phyloP scores from a whole-genome alignment of 2,113 vertebrate species.

The Syngnathoides biaculeatus region DNA sequence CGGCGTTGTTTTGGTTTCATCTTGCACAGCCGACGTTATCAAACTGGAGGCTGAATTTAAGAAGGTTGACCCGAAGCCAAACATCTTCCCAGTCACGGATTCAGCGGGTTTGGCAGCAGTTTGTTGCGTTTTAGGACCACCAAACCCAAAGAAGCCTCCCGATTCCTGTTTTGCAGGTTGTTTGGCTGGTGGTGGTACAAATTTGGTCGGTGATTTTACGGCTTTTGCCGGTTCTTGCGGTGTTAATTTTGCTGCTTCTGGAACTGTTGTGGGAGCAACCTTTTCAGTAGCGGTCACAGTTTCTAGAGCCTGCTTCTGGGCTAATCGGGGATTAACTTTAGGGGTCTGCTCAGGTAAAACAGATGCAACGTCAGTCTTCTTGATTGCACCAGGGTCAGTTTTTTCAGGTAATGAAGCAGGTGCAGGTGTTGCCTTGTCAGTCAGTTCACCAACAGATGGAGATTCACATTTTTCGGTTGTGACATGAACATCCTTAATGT shows the following conservation, averaged over 20 bases:
- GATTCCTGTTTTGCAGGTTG: constrained; percentile 71
- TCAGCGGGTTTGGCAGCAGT: constrained; percentile 51
- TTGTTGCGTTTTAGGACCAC: constrained; percentile 61
- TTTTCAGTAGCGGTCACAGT: constrained; percentile 39
- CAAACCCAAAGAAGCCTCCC: constrained; percentile 78
- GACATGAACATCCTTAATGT: constrained; percentile 12
- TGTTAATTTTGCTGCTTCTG: constrained; percentile 7
- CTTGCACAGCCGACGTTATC: constrained; percentile 70
- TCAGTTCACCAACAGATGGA: constrained; percentile 1
- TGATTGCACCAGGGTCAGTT: constrained; percentile 8
- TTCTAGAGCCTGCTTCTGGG: constrained; percentile 56
- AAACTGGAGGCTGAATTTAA: constrained; percentile 74
- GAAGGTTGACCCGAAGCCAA: constrained; percentile 70
- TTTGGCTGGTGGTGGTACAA: constrained; percentile 47
- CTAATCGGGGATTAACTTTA: constrained; percentile 23
- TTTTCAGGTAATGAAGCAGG: constrained; percentile 47
- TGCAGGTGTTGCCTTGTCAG: constrained; percentile 25
- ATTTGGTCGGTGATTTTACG: constrained; percentile 46
- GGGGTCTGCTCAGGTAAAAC: constrained; percentile 39
- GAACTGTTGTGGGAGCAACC: constrained; percentile 42
- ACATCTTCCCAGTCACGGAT: constrained; percentile 71
- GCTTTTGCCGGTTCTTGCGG: constrained; percentile 52
- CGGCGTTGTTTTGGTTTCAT: constrained; percentile 60
- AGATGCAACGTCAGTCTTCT: constrained; percentile 18
- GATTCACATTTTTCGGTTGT: constrained; percentile 25